Evolutionary conservation across 2,888 invertebrate genomes (phyloP).

Genomic region (Pseudococcus jackbeardsleyi): DNA sequence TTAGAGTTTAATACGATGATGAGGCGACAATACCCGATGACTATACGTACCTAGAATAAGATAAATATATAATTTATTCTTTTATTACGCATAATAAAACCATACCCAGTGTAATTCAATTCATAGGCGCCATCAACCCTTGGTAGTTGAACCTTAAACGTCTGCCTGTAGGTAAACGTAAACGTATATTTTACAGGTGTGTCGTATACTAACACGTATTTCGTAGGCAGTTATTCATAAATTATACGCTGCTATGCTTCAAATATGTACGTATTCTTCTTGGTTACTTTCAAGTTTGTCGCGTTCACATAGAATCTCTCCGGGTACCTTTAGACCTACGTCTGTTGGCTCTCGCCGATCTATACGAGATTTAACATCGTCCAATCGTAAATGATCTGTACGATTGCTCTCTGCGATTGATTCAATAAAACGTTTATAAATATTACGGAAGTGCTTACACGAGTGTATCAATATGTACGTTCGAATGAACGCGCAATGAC

Average conservation of each 20-base stretch:
- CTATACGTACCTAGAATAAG: conserved; percentile 37
- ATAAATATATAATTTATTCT: conserved; percentile 60
- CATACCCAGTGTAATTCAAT: conserved; percentile 53
- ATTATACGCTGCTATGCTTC: neutral
- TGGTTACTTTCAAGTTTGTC: neutral
- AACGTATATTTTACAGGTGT: conserved; percentile 35
- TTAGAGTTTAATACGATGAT: conserved; percentile 21
- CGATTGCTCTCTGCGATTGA: neutral
- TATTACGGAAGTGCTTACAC: neutral
- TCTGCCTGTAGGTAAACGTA: neutral
- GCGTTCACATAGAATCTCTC: neutral
- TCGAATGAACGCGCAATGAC: neutral
- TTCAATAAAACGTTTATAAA: neutral
- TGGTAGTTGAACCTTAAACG: conserved; percentile 25
- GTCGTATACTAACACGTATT: conserved; percentile 15
- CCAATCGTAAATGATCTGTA: neutral
- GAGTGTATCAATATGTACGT: neutral
- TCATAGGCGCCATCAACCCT: conserved; percentile 61
- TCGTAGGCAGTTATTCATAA: conserved; percentile 44
- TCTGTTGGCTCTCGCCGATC: no score
- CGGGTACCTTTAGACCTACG: no score
- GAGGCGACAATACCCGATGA: conserved; percentile 50
- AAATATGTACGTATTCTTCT: neutral
- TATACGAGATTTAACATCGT: neutral
- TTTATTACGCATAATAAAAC: conserved; percentile 58